Conservation (phyloP, 2,888 invertebrate species). For the Watsonalla binaria region DNA sequence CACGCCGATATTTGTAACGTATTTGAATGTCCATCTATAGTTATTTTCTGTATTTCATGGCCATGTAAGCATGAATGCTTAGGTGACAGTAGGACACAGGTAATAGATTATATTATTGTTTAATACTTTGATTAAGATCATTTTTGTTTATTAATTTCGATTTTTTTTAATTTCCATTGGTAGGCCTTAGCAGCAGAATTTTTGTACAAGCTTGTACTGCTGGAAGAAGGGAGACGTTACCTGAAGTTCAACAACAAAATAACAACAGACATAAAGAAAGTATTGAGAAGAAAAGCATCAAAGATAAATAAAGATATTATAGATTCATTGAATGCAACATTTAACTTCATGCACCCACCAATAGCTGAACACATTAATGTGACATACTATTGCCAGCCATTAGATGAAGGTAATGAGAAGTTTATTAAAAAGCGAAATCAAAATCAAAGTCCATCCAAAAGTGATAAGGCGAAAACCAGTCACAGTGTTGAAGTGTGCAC, state of each 20-base stretch:
- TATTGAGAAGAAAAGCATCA: constrained; percentile 42
- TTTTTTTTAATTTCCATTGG: constrained; percentile 18
- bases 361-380: constrained; percentile 32
- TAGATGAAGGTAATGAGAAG: constrained; percentile 49
- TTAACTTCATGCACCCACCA: constrained; percentile 45
- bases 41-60: constrained; percentile 48
- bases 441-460: constrained; percentile 17
- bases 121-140: not conserved
- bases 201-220: constrained; percentile 44
- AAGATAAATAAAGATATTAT: constrained; percentile 37
- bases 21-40: constrained; percentile 56
- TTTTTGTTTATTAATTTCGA: not conserved
- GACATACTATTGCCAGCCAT: constrained; percentile 43
- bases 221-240: constrained; percentile 64
- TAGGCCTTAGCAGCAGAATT: constrained; percentile 50
- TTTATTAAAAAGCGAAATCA: constrained; percentile 24
- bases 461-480: constrained; percentile 8
- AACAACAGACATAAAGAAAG: constrained; percentile 52
- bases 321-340: constrained; percentile 40
- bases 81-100: constrained; percentile 48
- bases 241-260: constrained; percentile 61
- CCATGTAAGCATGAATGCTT: constrained; percentile 44
- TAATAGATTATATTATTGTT: constrained; percentile 10
- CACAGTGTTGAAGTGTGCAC: constrained; percentile 14
- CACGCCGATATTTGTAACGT: constrained; percentile 63